Conservation (phyloP, 2,888 invertebrate species). For the Byasa hedistus region DNA sequence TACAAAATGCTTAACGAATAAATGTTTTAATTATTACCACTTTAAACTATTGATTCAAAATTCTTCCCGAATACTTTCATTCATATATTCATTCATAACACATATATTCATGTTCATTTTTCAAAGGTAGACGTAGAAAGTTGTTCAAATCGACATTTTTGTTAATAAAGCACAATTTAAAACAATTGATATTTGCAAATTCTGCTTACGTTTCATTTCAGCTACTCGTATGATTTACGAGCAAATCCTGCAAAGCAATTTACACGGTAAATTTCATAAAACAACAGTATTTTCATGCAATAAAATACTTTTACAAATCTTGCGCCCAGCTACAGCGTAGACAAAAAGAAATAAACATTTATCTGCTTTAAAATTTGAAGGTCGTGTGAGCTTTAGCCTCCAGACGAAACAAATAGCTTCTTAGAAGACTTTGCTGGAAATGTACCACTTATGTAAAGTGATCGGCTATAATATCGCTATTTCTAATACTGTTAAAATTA, state of each 20-base stretch:
- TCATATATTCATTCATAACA: too few relatives aligned
- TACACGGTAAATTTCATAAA: constrained; percentile 7
- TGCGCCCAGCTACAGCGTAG: neutral
- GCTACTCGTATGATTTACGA: constrained; percentile 18
- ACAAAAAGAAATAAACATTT: neutral
- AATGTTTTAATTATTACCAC: too few relatives aligned
- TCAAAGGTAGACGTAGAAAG: too few relatives aligned
- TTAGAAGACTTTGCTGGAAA: neutral
- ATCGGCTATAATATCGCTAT: too few relatives aligned
- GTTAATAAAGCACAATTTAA: neutral
- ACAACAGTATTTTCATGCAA: neutral
- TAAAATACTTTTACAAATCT: constrained; percentile 3
- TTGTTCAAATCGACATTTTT: neutral
- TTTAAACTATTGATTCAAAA: too few relatives aligned
- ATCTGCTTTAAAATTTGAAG: neutral
- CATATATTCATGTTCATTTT: too few relatives aligned
- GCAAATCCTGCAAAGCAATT: constrained; percentile 16
- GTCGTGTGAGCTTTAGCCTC: neutral
- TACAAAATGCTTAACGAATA: too few relatives aligned
- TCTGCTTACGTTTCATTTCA: constrained; percentile 22
- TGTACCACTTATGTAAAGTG: too few relatives aligned
- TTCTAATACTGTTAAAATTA: too few relatives aligned
- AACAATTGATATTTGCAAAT: constrained; percentile 11
- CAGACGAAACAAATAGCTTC: neutral
- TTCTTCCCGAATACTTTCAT: too few relatives aligned